These are phyloP conservation scores for Calameuta idolon DNA, from an alignment of 2,888 invertebrate species.

Conservation along the genomic window DNA sequence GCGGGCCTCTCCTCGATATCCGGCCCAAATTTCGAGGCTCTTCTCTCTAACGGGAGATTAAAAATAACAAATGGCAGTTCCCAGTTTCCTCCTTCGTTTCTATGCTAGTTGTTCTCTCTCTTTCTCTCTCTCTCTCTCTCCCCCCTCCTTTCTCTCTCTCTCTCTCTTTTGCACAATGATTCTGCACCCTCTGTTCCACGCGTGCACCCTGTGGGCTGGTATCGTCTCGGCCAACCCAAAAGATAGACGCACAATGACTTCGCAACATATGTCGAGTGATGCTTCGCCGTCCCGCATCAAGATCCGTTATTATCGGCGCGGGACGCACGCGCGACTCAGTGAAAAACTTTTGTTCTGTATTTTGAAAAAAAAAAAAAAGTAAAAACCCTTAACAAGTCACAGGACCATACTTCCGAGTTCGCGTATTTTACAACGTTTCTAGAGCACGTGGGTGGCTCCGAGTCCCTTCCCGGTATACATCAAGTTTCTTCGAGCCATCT, in stretches of 20 bases:
- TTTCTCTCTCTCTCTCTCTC: no score
- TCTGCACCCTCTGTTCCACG: not conserved
- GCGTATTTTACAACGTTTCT: constrained; percentile 12
- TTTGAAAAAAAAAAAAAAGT: not conserved
- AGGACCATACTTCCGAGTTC: not conserved
- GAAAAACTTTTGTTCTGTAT: not conserved
- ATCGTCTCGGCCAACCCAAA: not conserved
- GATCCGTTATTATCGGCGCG: constrained; percentile 50
- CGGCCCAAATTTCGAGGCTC: constrained; percentile 46
- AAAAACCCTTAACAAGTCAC: not conserved
- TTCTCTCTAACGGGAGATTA: constrained; percentile 49
- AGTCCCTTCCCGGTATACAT: constrained; percentile 17
- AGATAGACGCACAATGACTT: constrained; percentile 43
- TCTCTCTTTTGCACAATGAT: not conserved
- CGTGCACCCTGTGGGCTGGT: not conserved
- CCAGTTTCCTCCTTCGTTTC: not conserved
- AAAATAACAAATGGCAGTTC: constrained; percentile 35
- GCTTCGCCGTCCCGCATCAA: constrained; percentile 49
- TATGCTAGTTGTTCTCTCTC: not conserved
- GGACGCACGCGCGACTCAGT: not conserved
- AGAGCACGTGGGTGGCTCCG: constrained; percentile 45
- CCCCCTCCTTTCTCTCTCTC: not conserved
- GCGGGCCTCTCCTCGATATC: constrained; percentile 47
- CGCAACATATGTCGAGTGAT: constrained; percentile 59
- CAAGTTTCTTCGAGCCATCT: constrained; percentile 53